Evolutionary conservation across 2,113 vertebrate genomes (phyloP), one percentile per base, ranked within the genome.

Genomic region (Takifugu bimaculatus): DNA sequence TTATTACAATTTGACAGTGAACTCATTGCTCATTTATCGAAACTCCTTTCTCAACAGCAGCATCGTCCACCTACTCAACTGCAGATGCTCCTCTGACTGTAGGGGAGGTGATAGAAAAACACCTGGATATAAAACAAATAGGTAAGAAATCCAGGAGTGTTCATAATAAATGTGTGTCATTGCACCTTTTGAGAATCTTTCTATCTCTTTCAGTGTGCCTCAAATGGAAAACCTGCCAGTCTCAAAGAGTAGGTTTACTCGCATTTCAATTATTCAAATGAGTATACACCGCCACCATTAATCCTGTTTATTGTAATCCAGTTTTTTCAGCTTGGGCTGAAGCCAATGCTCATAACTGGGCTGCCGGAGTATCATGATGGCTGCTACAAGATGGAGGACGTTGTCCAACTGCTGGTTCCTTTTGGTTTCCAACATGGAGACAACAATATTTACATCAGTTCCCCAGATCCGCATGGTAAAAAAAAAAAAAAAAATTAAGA

Each of bases 381-480:
- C 55, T 45, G 57, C 55, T 86, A 85, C 68, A 69, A 60, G 0
- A 75, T 80, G 50, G 10, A 54, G 0, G 78, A 83, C 2, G 0
- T 88, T 0, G 29, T 45, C 25, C 0, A 28, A 0, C 5, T 74
- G 20, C 49, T 86, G 6, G 0, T 1, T 0, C 63, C 29, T 0
- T 75, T 50, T 25, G 71, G 75, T 2, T 70, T 82, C 20, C 0
- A 20, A 1, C 20, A 56, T 3, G 0, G 13, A 0, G 14, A 42
- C 0, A 32, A 67, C 0, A 47, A 0, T 10, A 51, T 86, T 58
- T 71, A 65, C 1, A 9, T 82, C 11, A n/a, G 0, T 80, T 35
- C 71, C 79, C 44, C 73, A 63, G 60, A 0, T 9, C 0, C 1
- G 48, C 10, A 50, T 77, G 73, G 86, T 88, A 60, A 4, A 57